Evolutionary conservation across 2,888 invertebrate species (phyloP).

Genomic region (Catocala nupta): DNA sequence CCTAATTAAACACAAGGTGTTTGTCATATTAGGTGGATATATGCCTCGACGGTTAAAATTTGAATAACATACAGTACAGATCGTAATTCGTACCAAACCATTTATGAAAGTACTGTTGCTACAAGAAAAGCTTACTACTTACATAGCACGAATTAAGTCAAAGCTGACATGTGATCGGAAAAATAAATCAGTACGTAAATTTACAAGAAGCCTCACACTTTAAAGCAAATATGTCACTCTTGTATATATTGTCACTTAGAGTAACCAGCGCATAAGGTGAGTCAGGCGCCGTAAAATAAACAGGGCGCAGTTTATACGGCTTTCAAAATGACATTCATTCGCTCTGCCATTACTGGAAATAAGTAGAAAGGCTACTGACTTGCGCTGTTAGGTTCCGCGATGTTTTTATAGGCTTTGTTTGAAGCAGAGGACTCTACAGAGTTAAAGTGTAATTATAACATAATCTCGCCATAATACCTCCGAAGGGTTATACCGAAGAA

Average conservation of each 20-base stretch:
- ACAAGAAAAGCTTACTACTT: no score
- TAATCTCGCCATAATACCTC: no score
- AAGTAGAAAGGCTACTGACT: conserved; percentile 27
- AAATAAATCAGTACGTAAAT: not conserved
- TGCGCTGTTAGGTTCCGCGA: conserved; percentile 17
- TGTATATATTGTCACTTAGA: conserved; percentile 25
- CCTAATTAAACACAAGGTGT: no score
- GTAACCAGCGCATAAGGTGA: conserved; percentile 36
- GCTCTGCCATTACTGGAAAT: conserved; percentile 49
- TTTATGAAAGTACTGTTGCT: no score
- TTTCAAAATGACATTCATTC: conserved; percentile 53
- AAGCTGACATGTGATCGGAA: not conserved
- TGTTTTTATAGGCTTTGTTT: not conserved
- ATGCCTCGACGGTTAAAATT: no score
- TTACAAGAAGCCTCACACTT: conserved; percentile 7
- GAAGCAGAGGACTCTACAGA: no score
- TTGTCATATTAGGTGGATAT: no score
- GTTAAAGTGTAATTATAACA: no score
- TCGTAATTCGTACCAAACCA: no score
- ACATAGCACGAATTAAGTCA: not conserved
- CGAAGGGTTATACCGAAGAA: no score
- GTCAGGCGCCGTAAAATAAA: conserved; percentile 55
- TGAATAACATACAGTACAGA: no score
- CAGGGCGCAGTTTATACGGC: conserved; percentile 52
- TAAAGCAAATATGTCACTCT: conserved; percentile 39